Percentiles rank a stretch among this genome's conserved stretches.
phyloP scores from a whole-genome alignment of 2,888 invertebrate species.

The Rhamphomyia laevipes region DNA sequence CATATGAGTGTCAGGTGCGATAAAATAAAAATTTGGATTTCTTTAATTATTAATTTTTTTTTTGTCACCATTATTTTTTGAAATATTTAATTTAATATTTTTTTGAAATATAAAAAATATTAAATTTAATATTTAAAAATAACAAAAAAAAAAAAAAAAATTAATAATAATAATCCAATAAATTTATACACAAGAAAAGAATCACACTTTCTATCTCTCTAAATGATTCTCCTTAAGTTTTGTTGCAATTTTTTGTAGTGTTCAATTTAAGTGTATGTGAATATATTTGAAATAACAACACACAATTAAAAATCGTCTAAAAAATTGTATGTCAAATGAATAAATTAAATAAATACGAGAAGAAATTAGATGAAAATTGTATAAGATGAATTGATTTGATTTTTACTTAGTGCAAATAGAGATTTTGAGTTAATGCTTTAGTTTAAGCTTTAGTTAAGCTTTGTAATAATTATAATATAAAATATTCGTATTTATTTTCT shows the following conservation, averaged over 20 bases:
- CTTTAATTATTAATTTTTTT: neutral
- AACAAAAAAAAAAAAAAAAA: conserved; percentile 3
- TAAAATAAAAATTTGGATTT: conserved; percentile 1
- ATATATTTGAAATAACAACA: conserved; percentile 20
- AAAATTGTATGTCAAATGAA: conserved; percentile 14
- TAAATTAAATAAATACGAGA: conserved; percentile 1
- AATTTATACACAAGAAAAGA: conserved; percentile 11
- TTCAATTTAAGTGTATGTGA: conserved; percentile 36
- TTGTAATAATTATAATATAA: neutral
- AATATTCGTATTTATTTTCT: neutral
- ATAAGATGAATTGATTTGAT: too few relatives aligned
- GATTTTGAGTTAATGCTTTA: neutral
- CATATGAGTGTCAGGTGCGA: conserved; percentile 90
- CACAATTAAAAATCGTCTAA: conserved; percentile 5
- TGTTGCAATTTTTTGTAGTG: conserved; percentile 38
- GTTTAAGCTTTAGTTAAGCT: too few relatives aligned
- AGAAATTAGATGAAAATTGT: neutral
- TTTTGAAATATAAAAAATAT: too few relatives aligned
- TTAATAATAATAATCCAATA: conserved; percentile 2
- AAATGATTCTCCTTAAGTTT: conserved; percentile 34
- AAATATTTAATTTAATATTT: too few relatives aligned
- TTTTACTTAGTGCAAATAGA: neutral
- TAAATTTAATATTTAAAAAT: neutral
- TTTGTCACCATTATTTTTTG: too few relatives aligned
- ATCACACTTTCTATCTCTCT: conserved; percentile 8